A percentile compares a stretch with the other conserved stretches of the same genome.
Evolutionary conservation across 2,797 vertebrate genomes (phyloP).

Genomic region (Thunnus albacares): DNA sequence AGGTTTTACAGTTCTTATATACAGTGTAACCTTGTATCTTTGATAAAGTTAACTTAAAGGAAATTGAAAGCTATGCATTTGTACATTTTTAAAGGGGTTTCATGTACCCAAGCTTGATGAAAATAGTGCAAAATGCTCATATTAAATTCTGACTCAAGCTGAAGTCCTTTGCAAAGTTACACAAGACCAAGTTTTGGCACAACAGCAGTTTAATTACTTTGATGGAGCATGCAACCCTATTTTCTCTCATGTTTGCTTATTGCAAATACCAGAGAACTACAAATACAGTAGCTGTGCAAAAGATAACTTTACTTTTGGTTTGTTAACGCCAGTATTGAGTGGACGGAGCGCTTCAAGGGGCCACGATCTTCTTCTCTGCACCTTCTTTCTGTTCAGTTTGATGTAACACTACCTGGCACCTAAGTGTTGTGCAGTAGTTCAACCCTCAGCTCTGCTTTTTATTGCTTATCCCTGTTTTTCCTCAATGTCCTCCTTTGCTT

Average conservation of each 20-base stretch:
- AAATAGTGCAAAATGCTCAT: not conserved
- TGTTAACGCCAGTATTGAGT: not conserved
- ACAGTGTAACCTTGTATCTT: not conserved
- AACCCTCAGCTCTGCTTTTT: slow-evolving; percentile 34
- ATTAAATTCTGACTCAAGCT: too few species aligned
- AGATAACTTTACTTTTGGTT: not conserved
- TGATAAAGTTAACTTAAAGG: not conserved
- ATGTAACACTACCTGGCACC: slow-evolving; percentile 6
- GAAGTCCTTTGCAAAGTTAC: too few species aligned
- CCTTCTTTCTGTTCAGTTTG: slow-evolving; percentile 19
- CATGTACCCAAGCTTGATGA: not conserved
- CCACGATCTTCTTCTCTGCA: not conserved
- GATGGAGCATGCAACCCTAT: not conserved
- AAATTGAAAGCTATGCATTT: too few species aligned
- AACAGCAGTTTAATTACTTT: not conserved
- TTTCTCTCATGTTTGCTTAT: not conserved
- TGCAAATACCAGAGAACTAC: not conserved
- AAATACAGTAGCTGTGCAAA: not conserved
- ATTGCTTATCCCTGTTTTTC: not conserved
- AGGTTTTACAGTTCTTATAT: not conserved
- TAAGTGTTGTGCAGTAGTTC: not conserved
- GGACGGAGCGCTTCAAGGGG: not conserved
- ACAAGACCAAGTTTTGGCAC: not conserved
- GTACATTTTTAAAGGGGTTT: too few species aligned
- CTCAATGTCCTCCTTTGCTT: not conserved